Evolutionary conservation across 2,113 vertebrate species (phyloP), one percentile per base, ranked within the genome.

Genomic region (Jacana jacana): DNA sequence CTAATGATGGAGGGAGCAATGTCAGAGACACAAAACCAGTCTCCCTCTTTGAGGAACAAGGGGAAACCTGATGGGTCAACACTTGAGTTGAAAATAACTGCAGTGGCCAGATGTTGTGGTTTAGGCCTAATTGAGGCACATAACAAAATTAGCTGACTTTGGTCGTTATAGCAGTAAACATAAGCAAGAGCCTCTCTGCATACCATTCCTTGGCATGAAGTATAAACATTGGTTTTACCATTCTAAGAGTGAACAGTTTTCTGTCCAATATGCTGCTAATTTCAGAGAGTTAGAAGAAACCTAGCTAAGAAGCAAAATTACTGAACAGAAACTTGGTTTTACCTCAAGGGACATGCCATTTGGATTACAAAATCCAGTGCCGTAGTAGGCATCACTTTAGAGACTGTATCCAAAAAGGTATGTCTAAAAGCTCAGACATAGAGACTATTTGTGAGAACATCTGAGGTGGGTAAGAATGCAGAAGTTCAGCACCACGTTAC

Each of bases 1-100:
- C 30, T 9, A 2, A 14, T 9, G 23, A 64, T 37, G 9, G 9
- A 61, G 16, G 10, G 2, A 30, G 25, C 13, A 69, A 64, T 9
- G 25, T 17, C 30, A 55, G 42, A 22, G 66, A 64, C 8, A 52
- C 3, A 82, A 72, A 90, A 80, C 10, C 39, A 72, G 16, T 23
- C 24, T 61, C 28, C 78, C 8, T 11, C 24, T 48, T 81, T 6
- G 7, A 80, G 52, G 23, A 64, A 40, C 12, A 63, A 65, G 30
- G 13, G 37, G 15, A 91, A 72, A 44, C 8, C 13, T 24, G 22
- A 22, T 57, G 11, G 16, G 8, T 24, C 0, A 0, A 19, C 46
- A 33, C 4, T 35, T 35, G 30, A 58, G 15, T 9, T 49, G 20
- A 68, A 79, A 73, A 11, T 30, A 70, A 77, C 16, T 23, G 6